These are phyloP conservation scores for Cordilura impudica DNA, from an alignment of 2,888 invertebrate genomes.

Conservation along the genomic window DNA sequence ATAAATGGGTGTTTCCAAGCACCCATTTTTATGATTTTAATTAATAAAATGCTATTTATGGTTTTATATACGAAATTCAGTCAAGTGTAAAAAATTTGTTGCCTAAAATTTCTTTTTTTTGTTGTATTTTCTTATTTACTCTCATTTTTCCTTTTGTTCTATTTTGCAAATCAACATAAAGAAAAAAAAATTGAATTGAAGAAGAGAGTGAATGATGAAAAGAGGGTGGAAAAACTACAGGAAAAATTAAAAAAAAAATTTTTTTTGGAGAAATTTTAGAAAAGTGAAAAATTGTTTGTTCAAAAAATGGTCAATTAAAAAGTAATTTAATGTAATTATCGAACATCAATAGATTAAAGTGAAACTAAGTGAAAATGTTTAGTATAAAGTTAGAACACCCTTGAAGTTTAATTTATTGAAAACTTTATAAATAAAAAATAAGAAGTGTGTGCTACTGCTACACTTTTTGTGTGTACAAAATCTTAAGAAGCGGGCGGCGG, in stretches of 20 bases:
- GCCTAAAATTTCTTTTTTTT: conserved; percentile 18
- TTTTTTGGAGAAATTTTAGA: not conserved
- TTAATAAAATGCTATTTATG: conserved; percentile 3
- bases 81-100: conserved; percentile 41
- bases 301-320: conserved; percentile 44
- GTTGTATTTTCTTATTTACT: conserved; percentile 34
- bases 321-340: conserved; percentile 13
- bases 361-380: conserved; percentile 36
- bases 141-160: conserved; percentile 36
- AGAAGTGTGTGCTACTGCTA: conserved; percentile 27
- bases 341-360: not conserved
- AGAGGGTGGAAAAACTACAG: conserved; percentile 55
- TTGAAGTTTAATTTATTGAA: conserved; percentile 6
- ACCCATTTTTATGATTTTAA: not conserved
- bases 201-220: conserved; percentile 9
- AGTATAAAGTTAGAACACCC: conserved; percentile 5
- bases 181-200: conserved; percentile 14
- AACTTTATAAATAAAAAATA: conserved; percentile 16
- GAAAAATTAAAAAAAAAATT: conserved; percentile 20
- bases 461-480: conserved; percentile 12
- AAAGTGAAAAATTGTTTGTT: not conserved
- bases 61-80: conserved; percentile 9
- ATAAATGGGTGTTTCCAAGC: conserved; percentile 11
- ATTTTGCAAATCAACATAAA: conserved; percentile 44
- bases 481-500: conserved; percentile 54